Evolutionary conservation across 2,113 vertebrate genomes (phyloP).

Genomic region (Proteles cristata): DNA sequence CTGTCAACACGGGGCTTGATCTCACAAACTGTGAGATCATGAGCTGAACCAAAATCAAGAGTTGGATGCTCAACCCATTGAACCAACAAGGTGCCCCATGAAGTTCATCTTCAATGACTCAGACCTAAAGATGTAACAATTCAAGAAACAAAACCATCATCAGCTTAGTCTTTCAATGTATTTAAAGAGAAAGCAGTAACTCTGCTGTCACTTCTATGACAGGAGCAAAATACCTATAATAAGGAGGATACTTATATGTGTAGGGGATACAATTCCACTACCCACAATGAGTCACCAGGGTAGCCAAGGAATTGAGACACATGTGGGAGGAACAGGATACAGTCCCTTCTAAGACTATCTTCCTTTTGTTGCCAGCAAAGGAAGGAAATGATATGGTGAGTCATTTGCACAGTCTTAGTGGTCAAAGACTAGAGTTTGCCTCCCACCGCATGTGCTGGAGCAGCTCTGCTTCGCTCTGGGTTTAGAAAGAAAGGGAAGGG

Average conservation of each 20-base stretch:
- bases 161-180: not conserved
- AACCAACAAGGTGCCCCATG: too few species aligned
- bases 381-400: not conserved
- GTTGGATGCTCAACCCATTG: too few species aligned
- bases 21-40: too few species aligned
- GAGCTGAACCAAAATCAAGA: too few species aligned
- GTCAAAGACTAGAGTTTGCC: not conserved
- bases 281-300: not conserved
- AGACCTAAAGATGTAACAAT: not conserved
- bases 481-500: not conserved
- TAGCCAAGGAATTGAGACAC: not conserved
- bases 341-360: not conserved
- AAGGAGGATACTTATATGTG: not conserved
- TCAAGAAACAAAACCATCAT: not conserved
- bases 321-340: not conserved
- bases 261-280: not conserved
- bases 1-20: too few species aligned
- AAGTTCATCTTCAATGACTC: conserved; percentile 10
- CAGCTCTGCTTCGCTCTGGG: not conserved
- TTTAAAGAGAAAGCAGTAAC: not conserved
- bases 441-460: accelerated
- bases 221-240: not conserved
- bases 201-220: not conserved
- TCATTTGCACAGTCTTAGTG: not conserved
- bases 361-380: not conserved